Evolutionary conservation across 2,113 vertebrate genomes (phyloP).

Genomic region (Antennarius striatus): DNA sequence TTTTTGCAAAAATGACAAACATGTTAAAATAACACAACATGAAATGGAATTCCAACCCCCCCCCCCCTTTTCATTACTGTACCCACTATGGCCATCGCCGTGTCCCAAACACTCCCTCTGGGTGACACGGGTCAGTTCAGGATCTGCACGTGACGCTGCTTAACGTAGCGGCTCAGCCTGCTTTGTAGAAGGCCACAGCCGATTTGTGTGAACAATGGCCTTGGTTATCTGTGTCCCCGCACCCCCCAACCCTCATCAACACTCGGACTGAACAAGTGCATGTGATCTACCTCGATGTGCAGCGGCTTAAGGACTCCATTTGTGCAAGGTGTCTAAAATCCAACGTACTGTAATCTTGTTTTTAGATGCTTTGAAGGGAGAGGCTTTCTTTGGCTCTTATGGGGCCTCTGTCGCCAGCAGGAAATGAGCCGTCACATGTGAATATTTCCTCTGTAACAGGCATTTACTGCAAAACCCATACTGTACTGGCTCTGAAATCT

Average conservation of each 20-base stretch:
- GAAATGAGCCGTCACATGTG: background rate
- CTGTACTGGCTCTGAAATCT: background rate
- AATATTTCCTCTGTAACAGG: background rate
- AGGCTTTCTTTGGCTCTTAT: constrained; percentile 32
- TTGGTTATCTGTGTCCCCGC: constrained; percentile 42
- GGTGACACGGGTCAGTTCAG: constrained; percentile 48
- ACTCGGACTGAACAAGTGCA: constrained; percentile 37
- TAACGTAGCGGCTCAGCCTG: constrained; percentile 62
- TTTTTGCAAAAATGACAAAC: background rate
- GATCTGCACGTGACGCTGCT: constrained; percentile 53
- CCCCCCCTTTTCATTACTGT: constrained; percentile 10
- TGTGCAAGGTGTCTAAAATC: constrained; percentile 66
- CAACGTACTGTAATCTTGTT: constrained; percentile 38
- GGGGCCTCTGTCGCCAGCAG: background rate
- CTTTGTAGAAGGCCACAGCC: constrained; percentile 53
- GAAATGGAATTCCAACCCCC: too few relatives aligned
- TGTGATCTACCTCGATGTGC: constrained; percentile 63
- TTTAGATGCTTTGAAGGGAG: constrained; percentile 36
- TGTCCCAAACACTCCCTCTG: constrained; percentile 17
- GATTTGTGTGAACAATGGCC: constrained; percentile 76
- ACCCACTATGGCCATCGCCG: constrained; percentile 7
- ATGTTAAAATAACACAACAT: too few relatives aligned
- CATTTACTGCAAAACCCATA: background rate
- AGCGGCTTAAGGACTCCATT: constrained; percentile 58
- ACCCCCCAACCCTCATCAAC: constrained; percentile 6